These are phyloP conservation scores for Litoditis marina DNA, from an alignment of 2,888 invertebrate species.

Conservation along the genomic window DNA sequence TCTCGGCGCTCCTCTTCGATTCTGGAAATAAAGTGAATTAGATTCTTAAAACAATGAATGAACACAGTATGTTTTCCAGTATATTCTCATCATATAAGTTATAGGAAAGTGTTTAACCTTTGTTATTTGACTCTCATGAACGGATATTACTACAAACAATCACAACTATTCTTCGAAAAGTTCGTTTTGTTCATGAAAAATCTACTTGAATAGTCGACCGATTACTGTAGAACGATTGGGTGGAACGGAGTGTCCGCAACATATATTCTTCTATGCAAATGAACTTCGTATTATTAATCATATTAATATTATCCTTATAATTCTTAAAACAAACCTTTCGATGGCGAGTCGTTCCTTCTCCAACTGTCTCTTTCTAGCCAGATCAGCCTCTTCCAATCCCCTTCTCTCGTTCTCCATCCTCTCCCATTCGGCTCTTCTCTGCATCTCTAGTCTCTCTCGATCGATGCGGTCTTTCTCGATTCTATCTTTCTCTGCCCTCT, in stretches of 20 bases:
- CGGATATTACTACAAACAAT: too few species aligned
- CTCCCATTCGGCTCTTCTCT: slow-evolving; percentile 54
- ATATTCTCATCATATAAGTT: too few species aligned
- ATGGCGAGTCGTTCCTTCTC: slow-evolving; percentile 43
- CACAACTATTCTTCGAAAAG: too few species aligned
- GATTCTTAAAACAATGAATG: background rate
- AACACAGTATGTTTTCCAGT: background rate
- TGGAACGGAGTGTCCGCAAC: too few species aligned
- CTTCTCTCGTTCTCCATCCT: slow-evolving; percentile 49
- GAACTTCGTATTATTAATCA: too few species aligned
- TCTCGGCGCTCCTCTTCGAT: slow-evolving; percentile 30
- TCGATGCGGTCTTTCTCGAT: slow-evolving; percentile 46
- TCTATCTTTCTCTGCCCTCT: slow-evolving; percentile 46
- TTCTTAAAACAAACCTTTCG: slow-evolving; percentile 44
- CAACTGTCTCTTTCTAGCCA: slow-evolving; percentile 29
- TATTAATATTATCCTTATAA: too few species aligned
- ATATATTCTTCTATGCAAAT: too few species aligned
- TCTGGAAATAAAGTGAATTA: background rate
- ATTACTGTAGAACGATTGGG: background rate
- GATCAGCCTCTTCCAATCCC: slow-evolving; percentile 43
- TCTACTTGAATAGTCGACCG: background rate
- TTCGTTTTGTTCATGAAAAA: too few species aligned
- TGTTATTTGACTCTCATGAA: too few species aligned
- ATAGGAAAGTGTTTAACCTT: too few species aligned
- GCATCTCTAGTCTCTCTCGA: slow-evolving; percentile 37